Conservation (phyloP, 2,888 invertebrate species). For the Rapana venosa region DNA sequence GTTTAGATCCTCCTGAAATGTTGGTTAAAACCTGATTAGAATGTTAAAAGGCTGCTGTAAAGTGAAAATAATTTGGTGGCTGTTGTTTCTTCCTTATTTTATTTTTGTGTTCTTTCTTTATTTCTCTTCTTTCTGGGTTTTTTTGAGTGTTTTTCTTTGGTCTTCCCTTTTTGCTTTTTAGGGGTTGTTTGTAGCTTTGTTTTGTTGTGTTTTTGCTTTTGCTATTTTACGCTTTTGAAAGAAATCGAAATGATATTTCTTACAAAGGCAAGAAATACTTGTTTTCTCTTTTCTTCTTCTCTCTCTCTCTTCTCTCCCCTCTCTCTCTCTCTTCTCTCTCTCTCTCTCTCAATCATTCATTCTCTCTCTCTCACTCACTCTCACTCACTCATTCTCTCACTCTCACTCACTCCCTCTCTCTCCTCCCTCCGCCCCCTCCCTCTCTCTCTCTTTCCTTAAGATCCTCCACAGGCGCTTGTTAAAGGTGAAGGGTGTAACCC, state of each 20-base stretch:
- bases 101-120: not conserved
- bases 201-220: not conserved
- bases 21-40: too few species aligned
- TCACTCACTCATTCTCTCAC: not conserved
- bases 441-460: not conserved
- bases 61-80: not conserved
- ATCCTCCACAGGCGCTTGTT: not conserved
- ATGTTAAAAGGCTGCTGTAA: too few species aligned
- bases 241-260: not conserved
- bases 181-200: not conserved
- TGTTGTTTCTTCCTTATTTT: not conserved
- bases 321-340: slow-evolving; percentile 30
- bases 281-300: not conserved
- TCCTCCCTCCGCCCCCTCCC: not conserved
- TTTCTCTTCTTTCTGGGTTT: not conserved
- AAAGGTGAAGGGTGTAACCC: not conserved
- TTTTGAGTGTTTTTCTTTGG: not conserved
- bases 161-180: not conserved
- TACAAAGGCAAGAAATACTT: not conserved
- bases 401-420: not conserved
- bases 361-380: too few species aligned
- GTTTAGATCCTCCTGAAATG: too few species aligned
- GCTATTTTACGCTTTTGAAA: not conserved
- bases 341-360: slow-evolving; percentile 32
- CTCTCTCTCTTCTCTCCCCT: not conserved